Conservation (phyloP, 2,113 vertebrate species). For the Panthera uncia region DNA sequence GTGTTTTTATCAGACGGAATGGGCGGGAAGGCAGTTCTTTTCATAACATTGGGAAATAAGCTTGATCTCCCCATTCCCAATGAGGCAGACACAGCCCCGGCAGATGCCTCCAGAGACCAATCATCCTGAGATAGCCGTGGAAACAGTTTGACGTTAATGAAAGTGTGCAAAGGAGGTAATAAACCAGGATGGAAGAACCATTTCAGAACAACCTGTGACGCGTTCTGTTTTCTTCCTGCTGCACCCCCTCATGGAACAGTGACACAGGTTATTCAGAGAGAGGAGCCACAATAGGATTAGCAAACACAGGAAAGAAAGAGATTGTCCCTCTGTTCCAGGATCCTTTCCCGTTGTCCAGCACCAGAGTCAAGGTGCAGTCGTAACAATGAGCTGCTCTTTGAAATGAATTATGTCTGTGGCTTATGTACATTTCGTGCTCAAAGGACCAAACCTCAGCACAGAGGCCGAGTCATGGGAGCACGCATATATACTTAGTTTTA, state of each 20-base stretch:
- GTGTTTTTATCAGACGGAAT: not conserved
- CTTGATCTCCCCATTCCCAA: constrained; percentile 61
- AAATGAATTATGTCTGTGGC: not conserved
- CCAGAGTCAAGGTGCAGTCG: not conserved
- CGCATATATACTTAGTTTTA: not conserved
- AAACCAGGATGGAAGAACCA: constrained; percentile 13
- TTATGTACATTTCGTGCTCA: not conserved
- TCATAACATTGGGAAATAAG: constrained; percentile 11
- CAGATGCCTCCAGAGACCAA: constrained; percentile 67
- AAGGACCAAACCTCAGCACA: not conserved
- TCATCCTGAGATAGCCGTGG: constrained; percentile 70
- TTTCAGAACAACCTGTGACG: constrained; percentile 73
- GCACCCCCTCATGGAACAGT: not conserved
- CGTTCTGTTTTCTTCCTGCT: constrained; percentile 38
- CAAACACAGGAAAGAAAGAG: not conserved
- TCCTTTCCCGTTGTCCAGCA: not conserved
- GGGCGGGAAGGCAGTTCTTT: constrained; percentile 9
- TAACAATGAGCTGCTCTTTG: not conserved
- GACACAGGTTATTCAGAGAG: constrained; percentile 51
- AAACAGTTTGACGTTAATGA: constrained; percentile 79
- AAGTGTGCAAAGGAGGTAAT: constrained; percentile 71
- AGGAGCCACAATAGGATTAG: constrained; percentile 60
- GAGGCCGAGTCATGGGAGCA: not conserved
- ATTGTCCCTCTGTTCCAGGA: not conserved
- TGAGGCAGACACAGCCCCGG: constrained; percentile 53